Percentiles rank a stretch among this genome's conserved stretches.
phyloP scores from a whole-genome alignment of 2,113 vertebrate genomes.

The Forbesichthys papilliferus region DNA sequence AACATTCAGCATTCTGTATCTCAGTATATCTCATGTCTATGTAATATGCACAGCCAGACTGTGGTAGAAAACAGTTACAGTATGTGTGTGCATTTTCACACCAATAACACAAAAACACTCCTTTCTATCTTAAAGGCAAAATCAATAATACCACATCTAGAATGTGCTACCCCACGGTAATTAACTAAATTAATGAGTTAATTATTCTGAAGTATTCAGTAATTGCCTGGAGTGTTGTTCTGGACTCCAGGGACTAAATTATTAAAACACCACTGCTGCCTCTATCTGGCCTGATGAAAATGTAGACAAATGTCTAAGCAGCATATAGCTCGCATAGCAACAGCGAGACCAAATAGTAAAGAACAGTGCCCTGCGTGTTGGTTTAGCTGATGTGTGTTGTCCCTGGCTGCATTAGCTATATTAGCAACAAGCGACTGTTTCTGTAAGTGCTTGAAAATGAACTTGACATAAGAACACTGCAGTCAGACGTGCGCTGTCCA shows the following conservation, averaged over 20 bases:
- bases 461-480: background rate
- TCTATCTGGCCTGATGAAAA: conserved; percentile 30
- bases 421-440: background rate
- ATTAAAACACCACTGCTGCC: conserved; percentile 48
- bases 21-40: background rate
- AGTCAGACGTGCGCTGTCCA: background rate
- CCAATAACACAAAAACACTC: background rate
- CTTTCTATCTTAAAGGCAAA: conserved; percentile 17
- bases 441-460: too few species aligned
- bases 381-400: background rate
- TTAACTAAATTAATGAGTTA: conserved; percentile 63
- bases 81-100: conserved; percentile 29
- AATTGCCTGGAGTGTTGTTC: conserved; percentile 45
- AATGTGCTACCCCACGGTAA: conserved; percentile 38
- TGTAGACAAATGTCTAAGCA: conserved; percentile 28
- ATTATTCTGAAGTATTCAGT: conserved; percentile 50
- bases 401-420: background rate
- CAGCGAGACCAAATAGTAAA: background rate
- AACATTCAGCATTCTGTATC: background rate
- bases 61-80: background rate
- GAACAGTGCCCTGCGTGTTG: too few species aligned
- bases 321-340: background rate
- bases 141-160: conserved; percentile 47
- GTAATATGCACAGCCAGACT: conserved; percentile 4
- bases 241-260: conserved; percentile 60